Conservation (phyloP, 2,888 invertebrate species). For the Drosophila cracens region DNA sequence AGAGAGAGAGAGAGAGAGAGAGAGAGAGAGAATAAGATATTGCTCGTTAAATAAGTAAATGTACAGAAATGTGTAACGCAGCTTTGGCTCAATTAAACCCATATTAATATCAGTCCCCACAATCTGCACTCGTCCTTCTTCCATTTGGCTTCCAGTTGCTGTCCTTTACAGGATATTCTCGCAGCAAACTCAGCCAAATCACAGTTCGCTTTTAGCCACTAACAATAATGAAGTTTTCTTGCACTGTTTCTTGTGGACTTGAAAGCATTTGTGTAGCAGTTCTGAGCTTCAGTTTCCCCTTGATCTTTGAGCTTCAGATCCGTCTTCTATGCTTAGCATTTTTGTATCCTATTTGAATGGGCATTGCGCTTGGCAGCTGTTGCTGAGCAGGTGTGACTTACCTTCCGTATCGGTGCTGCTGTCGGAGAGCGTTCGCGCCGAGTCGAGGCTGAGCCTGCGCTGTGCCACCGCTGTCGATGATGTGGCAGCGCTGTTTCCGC, state of each 20-base stretch:
- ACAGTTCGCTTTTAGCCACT: too few relatives aligned
- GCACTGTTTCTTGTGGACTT: too few relatives aligned
- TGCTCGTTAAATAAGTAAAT: background rate
- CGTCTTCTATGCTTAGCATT: too few relatives aligned
- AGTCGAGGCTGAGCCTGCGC: slow-evolving; percentile 89
- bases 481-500: slow-evolving; percentile 45
- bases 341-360: too few relatives aligned
- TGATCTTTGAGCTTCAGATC: too few relatives aligned
- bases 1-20: background rate
- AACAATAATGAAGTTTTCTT: too few relatives aligned
- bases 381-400: slow-evolving; percentile 31
- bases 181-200: too few relatives aligned
- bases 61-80: background rate
- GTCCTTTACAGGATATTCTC: too few relatives aligned
- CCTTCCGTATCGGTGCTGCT: slow-evolving; percentile 89
- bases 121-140: too few relatives aligned
- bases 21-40: background rate
- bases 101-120: background rate
- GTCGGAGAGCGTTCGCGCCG: slow-evolving; percentile 90
- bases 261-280: too few relatives aligned
- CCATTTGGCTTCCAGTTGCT: too few relatives aligned
- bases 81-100: background rate
- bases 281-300: too few relatives aligned
- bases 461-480: slow-evolving; percentile 76
- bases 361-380: background rate